Evolutionary conservation across 2,888 invertebrate genomes (phyloP).

Genomic region (Geophilus truncorum): DNA sequence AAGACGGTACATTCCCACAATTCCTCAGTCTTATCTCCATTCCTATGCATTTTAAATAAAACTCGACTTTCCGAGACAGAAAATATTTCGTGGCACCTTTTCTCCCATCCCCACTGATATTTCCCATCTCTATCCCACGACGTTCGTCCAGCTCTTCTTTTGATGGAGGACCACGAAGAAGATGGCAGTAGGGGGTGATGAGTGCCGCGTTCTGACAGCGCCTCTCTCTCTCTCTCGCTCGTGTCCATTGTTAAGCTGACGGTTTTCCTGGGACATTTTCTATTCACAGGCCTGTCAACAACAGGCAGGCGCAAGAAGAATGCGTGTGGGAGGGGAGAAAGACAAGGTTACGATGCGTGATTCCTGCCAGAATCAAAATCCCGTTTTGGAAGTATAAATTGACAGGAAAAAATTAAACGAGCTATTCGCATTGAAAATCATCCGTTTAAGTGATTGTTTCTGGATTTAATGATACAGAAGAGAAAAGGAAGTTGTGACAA

Average conservation of each 20-base stretch:
- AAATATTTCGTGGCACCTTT: not conserved
- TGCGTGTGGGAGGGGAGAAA: not conserved
- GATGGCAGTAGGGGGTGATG: not conserved
- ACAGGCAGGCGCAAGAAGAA: not conserved
- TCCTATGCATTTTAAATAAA: not conserved
- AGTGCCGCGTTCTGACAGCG: not conserved
- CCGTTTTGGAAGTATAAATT: not conserved
- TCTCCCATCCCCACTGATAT: not conserved
- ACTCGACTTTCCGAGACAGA: not conserved
- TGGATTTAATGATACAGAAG: no score
- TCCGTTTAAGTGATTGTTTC: no score
- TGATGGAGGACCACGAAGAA: not conserved
- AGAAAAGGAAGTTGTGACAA: no score
- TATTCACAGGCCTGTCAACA: slow-evolving; percentile 15
- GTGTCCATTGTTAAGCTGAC: slow-evolving; percentile 14
- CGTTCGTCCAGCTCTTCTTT: not conserved
- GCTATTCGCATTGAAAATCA: no score
- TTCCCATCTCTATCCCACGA: not conserved
- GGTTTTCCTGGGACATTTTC: not conserved
- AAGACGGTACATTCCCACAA: no score
- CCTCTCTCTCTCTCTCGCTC: not conserved
- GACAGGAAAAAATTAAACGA: no score
- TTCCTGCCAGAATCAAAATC: slow-evolving; percentile 25
- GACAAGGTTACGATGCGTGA: slow-evolving; percentile 8
- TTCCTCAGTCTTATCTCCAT: no score